Evolutionary conservation across 2,888 invertebrate species (phyloP).

Genomic region (Ferdinandea cuprea): DNA sequence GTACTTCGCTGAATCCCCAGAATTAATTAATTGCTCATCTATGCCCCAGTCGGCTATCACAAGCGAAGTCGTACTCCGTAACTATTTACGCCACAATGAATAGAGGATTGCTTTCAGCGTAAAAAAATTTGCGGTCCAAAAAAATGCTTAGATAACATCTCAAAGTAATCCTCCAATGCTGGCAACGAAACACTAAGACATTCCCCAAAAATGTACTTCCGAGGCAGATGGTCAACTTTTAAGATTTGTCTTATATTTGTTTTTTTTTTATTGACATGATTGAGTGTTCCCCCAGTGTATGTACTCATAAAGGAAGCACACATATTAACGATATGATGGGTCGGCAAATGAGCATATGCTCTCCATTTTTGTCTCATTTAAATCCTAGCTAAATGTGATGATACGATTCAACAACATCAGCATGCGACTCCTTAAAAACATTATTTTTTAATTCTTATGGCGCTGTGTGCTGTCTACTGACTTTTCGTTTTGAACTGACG

Average conservation of each 20-base stretch:
- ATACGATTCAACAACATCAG: constrained; percentile 49
- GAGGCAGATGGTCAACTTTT: no score
- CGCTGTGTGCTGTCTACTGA: constrained; percentile 7
- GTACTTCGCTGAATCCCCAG: no score
- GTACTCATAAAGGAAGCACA: neutral
- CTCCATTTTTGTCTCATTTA: constrained; percentile 59
- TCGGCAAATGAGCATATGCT: constrained; percentile 65
- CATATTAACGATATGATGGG: constrained; percentile 38
- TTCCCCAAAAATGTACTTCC: no score
- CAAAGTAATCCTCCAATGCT: no score
- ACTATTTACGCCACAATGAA: no score
- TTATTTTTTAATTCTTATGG: neutral
- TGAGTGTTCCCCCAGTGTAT: constrained; percentile 9
- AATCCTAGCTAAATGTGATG: constrained; percentile 49
- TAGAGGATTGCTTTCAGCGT: no score
- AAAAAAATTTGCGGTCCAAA: no score
- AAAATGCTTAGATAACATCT: no score
- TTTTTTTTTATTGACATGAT: neutral
- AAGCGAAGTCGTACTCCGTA: no score
- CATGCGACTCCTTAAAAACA: constrained; percentile 21
- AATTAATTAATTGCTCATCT: no score
- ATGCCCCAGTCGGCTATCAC: no score
- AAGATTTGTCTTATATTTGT: neutral
- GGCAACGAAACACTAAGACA: no score
- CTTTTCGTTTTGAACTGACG: neutral